Percentiles rank a stretch among this genome's conserved stretches.
Evolutionary conservation across 2,797 vertebrate species (phyloP).

Genomic region (Orestias chungarensis): DNA sequence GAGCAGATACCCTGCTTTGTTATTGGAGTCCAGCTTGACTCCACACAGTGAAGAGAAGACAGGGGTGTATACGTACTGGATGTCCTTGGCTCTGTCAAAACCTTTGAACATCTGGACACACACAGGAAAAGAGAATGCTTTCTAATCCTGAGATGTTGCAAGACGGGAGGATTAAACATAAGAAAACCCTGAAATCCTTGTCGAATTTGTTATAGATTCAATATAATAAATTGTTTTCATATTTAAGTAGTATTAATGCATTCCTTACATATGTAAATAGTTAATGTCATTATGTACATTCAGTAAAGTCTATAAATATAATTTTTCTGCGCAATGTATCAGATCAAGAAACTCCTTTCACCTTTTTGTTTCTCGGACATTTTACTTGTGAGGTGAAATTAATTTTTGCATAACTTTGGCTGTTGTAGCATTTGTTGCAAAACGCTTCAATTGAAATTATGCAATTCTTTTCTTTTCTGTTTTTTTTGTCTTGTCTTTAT

Average conservation of each 20-base stretch:
- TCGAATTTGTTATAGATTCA: too few relatives aligned
- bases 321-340: too few relatives aligned
- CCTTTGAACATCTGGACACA: conserved; percentile 93
- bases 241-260: not conserved
- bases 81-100: conserved; percentile 88
- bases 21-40: conserved; percentile 88
- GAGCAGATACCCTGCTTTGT: conserved; percentile 91
- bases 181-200: not conserved
- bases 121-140: conserved; percentile 3
- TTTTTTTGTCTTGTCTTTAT: not conserved
- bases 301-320: too few relatives aligned
- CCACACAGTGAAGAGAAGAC: conserved; percentile 90
- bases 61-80: conserved; percentile 91
- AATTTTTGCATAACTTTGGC: not conserved
- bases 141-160: not conserved
- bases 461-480: not conserved
- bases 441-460: not conserved
- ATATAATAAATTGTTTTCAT: not conserved
- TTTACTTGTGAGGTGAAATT: not conserved
- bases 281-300: not conserved
- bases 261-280: not conserved
- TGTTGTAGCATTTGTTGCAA: not conserved
- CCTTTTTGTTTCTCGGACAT: not conserved
- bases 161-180: not conserved
- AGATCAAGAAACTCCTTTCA: not conserved